Evolutionary conservation across 2,888 invertebrate genomes (phyloP), one percentile per base, ranked within the genome.

Genomic region (Heteromurus nitidus): DNA sequence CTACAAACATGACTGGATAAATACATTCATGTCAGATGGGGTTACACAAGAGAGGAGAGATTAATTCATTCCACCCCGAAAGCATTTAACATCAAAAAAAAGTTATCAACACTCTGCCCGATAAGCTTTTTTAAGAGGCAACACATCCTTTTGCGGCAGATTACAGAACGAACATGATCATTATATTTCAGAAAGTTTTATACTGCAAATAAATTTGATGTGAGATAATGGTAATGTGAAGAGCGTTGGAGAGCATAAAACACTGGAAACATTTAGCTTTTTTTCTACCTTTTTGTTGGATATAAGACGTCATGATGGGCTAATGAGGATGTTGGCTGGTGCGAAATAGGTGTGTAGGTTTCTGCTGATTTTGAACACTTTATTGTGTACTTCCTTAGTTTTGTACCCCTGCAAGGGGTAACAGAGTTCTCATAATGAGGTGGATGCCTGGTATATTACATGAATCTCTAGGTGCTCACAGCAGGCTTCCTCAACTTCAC

Each of bases 281-380:
- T 53, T 60, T 36, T 36, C 9, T 5, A 22, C 42, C 72, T 72
- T 16, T 28, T 64, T 50, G 22, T 16, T 20, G 36, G 22, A 75
- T 1, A n/a, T n/a, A n/a, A 62, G 75, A 75, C 75, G 44, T 67
- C 75, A 67, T 75, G 67, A 75, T 30, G 75, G 47, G 75, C 58
- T 75, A 75, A 75, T 75, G 75, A 75, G 75, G 75, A 67, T 67
- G 75, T 75, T 75, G 67, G 13, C 67, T 75, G 75, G 75, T 75
- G 75, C 75, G 67, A 75, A 75, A 75, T 75, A 67, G 75, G 75
- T 75, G 75, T 75, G 75, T 75, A 67, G 58, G 67, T 65, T 53
- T 75, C 75, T 30, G 75, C 75, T 75, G 75, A 75, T 75, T 64
- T 75, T 58, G 58, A 75, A 75, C 75, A 75, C 75, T 58, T 75